Percentiles rank a stretch among this genome's conserved stretches.
Conservation (phyloP, 1,140 invertebrate genomes). For the Drosophila repletoides region DNA sequence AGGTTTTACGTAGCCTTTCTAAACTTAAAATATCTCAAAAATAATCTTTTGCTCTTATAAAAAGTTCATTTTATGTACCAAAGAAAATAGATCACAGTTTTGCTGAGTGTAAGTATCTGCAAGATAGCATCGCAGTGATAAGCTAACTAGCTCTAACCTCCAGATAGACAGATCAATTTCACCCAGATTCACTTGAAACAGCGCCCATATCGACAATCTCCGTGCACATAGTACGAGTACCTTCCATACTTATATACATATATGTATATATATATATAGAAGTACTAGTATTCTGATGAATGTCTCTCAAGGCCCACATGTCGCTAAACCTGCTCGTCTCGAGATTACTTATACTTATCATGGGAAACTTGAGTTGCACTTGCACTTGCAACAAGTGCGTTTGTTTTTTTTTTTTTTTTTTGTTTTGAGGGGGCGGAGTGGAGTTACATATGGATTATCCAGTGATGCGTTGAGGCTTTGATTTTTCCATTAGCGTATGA, state of each 20-base stretch:
- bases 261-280: not conserved
- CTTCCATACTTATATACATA: not conserved
- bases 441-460: constrained; percentile 9
- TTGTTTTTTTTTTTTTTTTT: not conserved
- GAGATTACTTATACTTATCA: constrained; percentile 7
- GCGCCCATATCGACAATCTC: not conserved
- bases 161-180: constrained; percentile 30
- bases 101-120: too few relatives aligned
- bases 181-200: constrained; percentile 5
- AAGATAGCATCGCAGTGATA: constrained; percentile 7
- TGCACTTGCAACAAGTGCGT: constrained; percentile 18
- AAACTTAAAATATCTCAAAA: too few relatives aligned
- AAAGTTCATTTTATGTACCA: too few relatives aligned
- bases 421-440: not conserved
- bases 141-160: constrained; percentile 7
- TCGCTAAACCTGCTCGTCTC: constrained; percentile 18
- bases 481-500: not conserved
- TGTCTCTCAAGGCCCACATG: constrained; percentile 6
- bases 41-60: too few relatives aligned
- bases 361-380: constrained; percentile 31
- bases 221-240: too few relatives aligned
- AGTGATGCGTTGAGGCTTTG: constrained; percentile 31
- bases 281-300: not conserved
- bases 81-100: too few relatives aligned
- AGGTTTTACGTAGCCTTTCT: too few relatives aligned